Evolutionary conservation across 2,888 invertebrate genomes (phyloP), one percentile per base, ranked within the genome.

Genomic region (Drosophila buzzatii): DNA sequence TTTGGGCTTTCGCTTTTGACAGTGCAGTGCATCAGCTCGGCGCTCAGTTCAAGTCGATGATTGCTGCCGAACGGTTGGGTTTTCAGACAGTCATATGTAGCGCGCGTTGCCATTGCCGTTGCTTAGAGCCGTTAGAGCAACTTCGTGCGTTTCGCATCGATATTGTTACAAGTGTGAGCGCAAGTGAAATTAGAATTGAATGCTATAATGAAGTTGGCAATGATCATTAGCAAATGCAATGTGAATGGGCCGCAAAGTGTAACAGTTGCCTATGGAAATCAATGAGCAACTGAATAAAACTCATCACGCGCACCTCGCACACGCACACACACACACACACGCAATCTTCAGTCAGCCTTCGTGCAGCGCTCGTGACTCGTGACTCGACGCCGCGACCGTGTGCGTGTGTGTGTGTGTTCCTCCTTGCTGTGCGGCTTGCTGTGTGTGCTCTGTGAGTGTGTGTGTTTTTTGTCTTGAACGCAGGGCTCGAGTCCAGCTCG

Each of bases 1-100:
- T 33, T 33, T 35, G 16, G 41, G 41, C 65, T 66, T 72, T 69
- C 70, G 70, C 79, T 67, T 78, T 62, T 61, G 64, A 49, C 47
- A 64, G 47, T 61, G 70, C 56, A 75, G 53, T 75, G 58, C 58
- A 45, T 51, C 64, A 76, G 71, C 61, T 76, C 64, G 62, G 39
- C 37, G 77, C 85, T 92, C 91, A 93, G 93, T 93, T 90, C 85
- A 91, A 91, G 90, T 91, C 91, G 90, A 91, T 90, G 89, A 89
- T 89, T 90, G 92, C 90, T 91, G 85, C 89, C 89, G 91, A 91
- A 82, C 90, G 91, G 93, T 92, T 92, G 92, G 76, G 79, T 91
- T 78, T 72, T 73, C 75, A 49, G 47, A 73, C 76, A 27, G 49
- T 73, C 44, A 33, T 77, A 58, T 41, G 49, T 49, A 81, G 82